Percentiles rank a stretch among this genome's conserved stretches.
Evolutionary conservation across 2,797 vertebrate species (phyloP).

Genomic region (Coregonus suidteri): DNA sequence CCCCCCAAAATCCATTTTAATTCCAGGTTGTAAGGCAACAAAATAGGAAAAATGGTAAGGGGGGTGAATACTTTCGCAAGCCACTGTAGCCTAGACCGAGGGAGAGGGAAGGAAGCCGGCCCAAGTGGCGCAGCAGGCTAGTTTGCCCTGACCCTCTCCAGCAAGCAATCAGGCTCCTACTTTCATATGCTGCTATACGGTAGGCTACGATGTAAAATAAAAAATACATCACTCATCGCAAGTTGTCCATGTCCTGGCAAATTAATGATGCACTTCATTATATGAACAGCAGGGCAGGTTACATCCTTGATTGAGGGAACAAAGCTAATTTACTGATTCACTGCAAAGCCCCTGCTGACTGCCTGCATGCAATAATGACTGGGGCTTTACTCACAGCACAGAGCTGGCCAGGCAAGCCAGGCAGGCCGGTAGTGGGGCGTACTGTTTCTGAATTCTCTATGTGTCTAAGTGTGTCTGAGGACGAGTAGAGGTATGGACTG

Average conservation of each 20-base stretch:
- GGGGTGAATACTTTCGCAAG: no score
- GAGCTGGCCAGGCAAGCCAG: not conserved
- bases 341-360: constrained; percentile 28
- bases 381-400: constrained; percentile 26
- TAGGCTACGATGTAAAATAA: constrained; percentile 39
- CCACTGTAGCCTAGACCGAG: constrained; percentile 19
- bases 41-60: no score
- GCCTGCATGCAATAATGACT: constrained; percentile 6
- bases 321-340: constrained; percentile 39
- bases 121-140: constrained; percentile 18
- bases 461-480: constrained; percentile 10
- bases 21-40: no score
- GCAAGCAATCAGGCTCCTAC: constrained; percentile 36
- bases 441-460: constrained; percentile 28
- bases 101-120: constrained; percentile 21
- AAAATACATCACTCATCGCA: constrained; percentile 41
- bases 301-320: constrained; percentile 42
- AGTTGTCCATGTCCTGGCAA: constrained; percentile 18
- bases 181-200: constrained; percentile 18
- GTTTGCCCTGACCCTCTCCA: constrained; percentile 15
- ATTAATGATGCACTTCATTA: constrained; percentile 55
- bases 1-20: no score
- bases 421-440: not conserved
- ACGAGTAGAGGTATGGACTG: constrained; percentile 22
- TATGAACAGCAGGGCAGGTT: constrained; percentile 25